Conservation (phyloP, 2,888 invertebrate genomes). For the Acanthosepion pharaonis region DNA sequence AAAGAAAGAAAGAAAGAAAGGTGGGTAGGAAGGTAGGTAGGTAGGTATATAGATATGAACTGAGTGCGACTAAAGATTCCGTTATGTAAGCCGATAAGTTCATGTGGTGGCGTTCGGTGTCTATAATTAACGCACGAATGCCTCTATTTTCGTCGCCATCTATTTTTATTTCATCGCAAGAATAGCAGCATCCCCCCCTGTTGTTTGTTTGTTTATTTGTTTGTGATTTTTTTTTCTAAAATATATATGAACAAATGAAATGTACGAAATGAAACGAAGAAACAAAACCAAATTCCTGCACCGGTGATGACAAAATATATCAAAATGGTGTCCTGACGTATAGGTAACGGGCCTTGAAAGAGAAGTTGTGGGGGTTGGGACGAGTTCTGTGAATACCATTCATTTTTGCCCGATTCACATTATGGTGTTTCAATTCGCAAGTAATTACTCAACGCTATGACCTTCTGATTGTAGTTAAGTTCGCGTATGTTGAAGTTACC, state of each 20-base stretch:
- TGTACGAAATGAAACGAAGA: not conserved
- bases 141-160: not conserved
- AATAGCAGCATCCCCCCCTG: not conserved
- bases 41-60: not conserved
- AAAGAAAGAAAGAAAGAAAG: too few species aligned
- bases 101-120: not conserved
- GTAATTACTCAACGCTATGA: not conserved
- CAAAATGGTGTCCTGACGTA: not conserved
- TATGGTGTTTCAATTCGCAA: not conserved
- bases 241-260: not conserved
- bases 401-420: not conserved
- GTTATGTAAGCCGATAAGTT: constrained; percentile 17
- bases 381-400: too few species aligned
- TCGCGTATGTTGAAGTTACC: not conserved
- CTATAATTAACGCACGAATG: not conserved
- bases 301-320: not conserved
- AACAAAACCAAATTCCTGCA: not conserved
- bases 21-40: not conserved
- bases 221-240: not conserved
- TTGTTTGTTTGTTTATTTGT: not conserved
- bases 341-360: not conserved
- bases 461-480: not conserved
- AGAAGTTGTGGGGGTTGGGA: not conserved
- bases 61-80: not conserved
- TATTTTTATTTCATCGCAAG: not conserved